These are phyloP conservation scores for Muntiacus muntjak DNA, from an alignment of 2,113 vertebrate genomes.

Conservation along the genomic window DNA sequence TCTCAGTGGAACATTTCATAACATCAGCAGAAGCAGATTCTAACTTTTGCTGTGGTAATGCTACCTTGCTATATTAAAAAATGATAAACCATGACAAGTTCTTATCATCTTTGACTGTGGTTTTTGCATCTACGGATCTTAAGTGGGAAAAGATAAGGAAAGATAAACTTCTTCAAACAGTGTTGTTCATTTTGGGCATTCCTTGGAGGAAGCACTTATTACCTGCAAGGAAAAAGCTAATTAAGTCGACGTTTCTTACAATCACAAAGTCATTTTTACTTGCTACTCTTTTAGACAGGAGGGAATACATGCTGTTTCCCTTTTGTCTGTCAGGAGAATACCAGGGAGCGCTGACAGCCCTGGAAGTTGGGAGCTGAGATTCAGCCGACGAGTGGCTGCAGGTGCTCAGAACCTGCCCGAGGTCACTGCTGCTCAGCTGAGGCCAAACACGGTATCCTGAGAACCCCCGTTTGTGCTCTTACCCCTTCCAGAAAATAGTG, in stretches of 20 bases:
- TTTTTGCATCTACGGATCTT: conserved; percentile 14
- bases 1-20: not conserved
- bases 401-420: not conserved
- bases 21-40: not conserved
- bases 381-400: not conserved
- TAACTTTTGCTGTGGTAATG: not conserved
- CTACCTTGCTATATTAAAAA: not conserved
- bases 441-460: not conserved
- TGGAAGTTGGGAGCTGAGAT: not conserved
- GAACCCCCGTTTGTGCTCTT: not conserved
- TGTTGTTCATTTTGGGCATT: conserved; percentile 20
- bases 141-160: not conserved
- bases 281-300: not conserved
- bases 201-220: conserved; percentile 50
- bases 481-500: not conserved
- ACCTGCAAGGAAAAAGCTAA: conserved; percentile 57
- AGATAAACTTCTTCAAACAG: conserved; percentile 18
- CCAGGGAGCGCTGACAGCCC: not conserved
- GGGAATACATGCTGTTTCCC: conserved; percentile 5
- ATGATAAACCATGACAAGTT: not conserved
- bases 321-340: not conserved
- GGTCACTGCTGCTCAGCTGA: not conserved
- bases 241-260: conserved; percentile 30
- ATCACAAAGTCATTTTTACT: conserved; percentile 32
- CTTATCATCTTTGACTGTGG: not conserved